Base-by-base conservation (phyloP, 2,113 vertebrate species). In the rabbit (Oryctolagus cuniculus) region DNA sequence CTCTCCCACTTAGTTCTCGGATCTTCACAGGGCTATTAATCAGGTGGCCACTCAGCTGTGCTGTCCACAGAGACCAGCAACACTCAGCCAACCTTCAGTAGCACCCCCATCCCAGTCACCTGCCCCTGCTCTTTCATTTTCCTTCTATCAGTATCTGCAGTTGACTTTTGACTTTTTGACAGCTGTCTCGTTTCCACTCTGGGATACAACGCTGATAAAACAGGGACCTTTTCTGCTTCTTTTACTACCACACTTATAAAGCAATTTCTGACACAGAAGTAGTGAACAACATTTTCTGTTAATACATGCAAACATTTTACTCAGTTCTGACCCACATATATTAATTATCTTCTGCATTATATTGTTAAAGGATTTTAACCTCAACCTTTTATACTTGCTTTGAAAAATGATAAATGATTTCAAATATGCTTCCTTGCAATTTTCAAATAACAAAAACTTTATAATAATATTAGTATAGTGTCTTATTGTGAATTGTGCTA, bases 361-460 rank as follows among this genome's bases (percentile, higher is more conserved):
- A 36, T 38, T 63, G 31, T 49, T 73, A 86, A 92, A 19, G 6
- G 21, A 77, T 72, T 69, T 58, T 7, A 81, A 17, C 55, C 13
- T 58, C 55, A 44, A 44, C 6, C n/a, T n/a, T 44, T 80, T 80
- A 16, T 36, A 64, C 3, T 27, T 86, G 4, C 4, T 93, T 90
- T 69, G n/a, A 58, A 90, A n/a, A 79, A 72, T 75, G 11, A 70
- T n/a, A 80, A 86, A 58, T 90, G 70, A 66, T 38, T 78, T 2
- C 8, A 90, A 78, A 78, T 82, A 31, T 15, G 0, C 9, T 44
- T 44, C 38, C 44, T 70, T 70, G 9, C 1, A 81, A 51, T 73
- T 89, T 86, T 72, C 17, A 88, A 77, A 66, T 84, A 80, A 34
- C 44, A 80, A 53, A 9, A 80, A 74, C 5, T 31, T 83, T 55